Conservation (phyloP, 2,797 vertebrate genomes). For the Taeniopygia guttata region DNA sequence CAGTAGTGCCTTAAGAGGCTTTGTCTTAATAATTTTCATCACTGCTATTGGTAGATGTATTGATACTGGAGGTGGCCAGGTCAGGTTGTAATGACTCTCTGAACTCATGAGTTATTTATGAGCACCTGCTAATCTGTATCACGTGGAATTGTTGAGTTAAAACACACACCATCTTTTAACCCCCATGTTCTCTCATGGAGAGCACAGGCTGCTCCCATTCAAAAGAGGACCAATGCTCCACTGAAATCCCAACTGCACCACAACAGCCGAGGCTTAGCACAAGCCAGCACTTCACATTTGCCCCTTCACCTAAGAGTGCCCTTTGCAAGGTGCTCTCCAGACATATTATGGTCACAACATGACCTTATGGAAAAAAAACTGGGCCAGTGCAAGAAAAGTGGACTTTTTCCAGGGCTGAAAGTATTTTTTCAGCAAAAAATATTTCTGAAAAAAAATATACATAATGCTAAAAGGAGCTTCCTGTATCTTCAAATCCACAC, state of each 20-base stretch:
- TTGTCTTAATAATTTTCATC: conserved; percentile 7
- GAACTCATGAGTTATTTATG: conserved; percentile 25
- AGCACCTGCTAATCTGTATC: background rate
- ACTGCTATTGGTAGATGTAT: conserved; percentile 35
- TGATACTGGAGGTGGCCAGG: background rate
- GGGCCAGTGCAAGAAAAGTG: background rate
- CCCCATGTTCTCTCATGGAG: background rate
- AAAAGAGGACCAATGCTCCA: background rate
- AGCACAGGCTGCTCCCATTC: background rate
- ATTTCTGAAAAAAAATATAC: background rate
- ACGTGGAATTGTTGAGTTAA: fast-evolving
- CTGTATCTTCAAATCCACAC: fast-evolving
- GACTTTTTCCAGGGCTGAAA: background rate
- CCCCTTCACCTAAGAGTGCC: background rate
- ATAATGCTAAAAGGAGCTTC: background rate
- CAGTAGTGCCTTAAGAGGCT: conserved; percentile 12
- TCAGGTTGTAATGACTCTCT: conserved; percentile 1
- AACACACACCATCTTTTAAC: background rate
- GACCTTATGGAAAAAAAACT: background rate
- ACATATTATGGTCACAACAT: background rate
- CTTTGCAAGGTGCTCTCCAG: background rate
- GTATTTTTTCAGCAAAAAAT: background rate
- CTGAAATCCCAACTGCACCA: background rate
- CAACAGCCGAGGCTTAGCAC: background rate
- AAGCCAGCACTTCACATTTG: background rate